Base-by-base conservation (phyloP, 2,888 invertebrate genomes). In the Escarpia spicata region DNA sequence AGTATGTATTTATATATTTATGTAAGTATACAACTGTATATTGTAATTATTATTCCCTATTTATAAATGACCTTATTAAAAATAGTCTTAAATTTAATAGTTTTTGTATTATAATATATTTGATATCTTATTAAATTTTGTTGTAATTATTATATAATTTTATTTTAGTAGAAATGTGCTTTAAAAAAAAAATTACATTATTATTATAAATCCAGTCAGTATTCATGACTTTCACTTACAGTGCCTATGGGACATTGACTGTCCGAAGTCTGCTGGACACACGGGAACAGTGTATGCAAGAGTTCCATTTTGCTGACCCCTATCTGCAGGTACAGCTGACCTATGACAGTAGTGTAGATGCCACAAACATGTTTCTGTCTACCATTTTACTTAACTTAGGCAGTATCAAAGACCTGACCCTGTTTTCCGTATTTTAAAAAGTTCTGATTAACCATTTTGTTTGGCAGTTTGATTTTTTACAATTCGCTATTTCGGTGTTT, bases 251-350 rank as follows among this genome's bases (percentile, higher is more conserved):
- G 93, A 98, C 98, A 93, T 97, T 99, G 95, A 99, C 98, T 93
- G 98, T 99, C 94, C 97, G 99, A 95, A 98, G 98, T 96, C 97
- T 99, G 94, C 97, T 99, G 95, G 99, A 99, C 96, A 98, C 98
- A 95, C 98, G 99, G 95, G 99, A 99, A 97, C 98, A 98, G 95
- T 98, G 98, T 95, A 97, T 99, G 96, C 97, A 98, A 95, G 98
- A 98, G 95, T 98, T 98, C 96, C 98, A 98, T 94, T 99, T 99
- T 96, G 98, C 98, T 95, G 99, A 99, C 97, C 98, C 99, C 12
- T 98, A 97, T 95, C 96, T 97, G 91, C 97, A 97, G 95, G 97
- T 97, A 96, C 37, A 37, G 37, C 96, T 96, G 95, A 92, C 93
- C 75, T 75, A 15, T n/a, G 75, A 75, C 26, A 15, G 15, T 75